phyloP scores from a whole-genome alignment of 2,888 invertebrate genomes.

The Melanchra persicariae region DNA sequence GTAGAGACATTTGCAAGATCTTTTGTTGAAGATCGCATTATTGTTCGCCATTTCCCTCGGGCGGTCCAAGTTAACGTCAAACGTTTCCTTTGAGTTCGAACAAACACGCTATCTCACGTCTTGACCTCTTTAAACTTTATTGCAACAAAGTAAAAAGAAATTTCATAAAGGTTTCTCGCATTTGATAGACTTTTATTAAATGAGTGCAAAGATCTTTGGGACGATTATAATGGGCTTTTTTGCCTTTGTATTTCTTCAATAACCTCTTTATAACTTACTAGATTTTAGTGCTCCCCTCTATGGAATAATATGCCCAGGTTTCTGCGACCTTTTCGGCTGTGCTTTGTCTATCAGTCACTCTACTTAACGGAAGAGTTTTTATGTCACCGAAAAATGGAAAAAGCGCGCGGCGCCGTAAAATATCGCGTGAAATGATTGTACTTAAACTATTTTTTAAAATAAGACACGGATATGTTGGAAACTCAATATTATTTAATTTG shows the following conservation, averaged over 20 bases:
- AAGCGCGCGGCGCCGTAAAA: too few species aligned
- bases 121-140: constrained; percentile 40
- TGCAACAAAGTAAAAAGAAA: constrained; percentile 16
- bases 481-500: too few species aligned
- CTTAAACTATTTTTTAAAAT: too few species aligned
- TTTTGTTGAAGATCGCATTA: constrained; percentile 63
- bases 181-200: not conserved
- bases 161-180: constrained; percentile 1
- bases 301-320: too few species aligned
- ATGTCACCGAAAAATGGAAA: too few species aligned
- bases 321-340: too few species aligned
- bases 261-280: not conserved
- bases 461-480: too few species aligned
- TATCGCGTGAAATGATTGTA: too few species aligned
- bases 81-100: constrained; percentile 49
- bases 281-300: too few species aligned
- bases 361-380: too few species aligned
- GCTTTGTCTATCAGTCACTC: too few species aligned
- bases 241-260: not conserved
- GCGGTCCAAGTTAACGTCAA: constrained; percentile 56
- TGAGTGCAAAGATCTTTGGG: not conserved
- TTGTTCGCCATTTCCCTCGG: constrained; percentile 61
- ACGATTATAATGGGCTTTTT: not conserved
- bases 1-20: constrained; percentile 29
- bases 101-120: constrained; percentile 57